A percentile compares a stretch with the other conserved stretches of the same genome.
Evolutionary conservation across 2,888 invertebrate species (phyloP).

Genomic region (Drosophila siamana): DNA sequence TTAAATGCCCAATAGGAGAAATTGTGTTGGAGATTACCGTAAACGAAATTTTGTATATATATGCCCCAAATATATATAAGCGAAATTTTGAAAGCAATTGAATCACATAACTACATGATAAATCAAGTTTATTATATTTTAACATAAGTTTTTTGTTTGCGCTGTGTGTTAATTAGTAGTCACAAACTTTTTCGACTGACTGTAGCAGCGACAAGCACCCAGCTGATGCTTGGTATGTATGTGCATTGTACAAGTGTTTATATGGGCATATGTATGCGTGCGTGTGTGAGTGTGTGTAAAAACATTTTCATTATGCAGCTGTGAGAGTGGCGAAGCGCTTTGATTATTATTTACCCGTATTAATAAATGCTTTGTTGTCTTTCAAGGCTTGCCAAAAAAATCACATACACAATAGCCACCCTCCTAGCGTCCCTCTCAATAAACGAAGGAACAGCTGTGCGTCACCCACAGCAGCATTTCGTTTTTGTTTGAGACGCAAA

Average conservation of each 20-base stretch:
- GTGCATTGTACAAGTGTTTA: slow-evolving; percentile 20
- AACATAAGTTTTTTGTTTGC: neutral
- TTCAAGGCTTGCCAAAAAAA: slow-evolving; percentile 61
- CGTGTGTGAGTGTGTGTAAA: slow-evolving; percentile 27
- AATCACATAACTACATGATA: no score
- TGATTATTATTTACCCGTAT: slow-evolving; percentile 65
- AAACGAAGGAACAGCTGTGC: slow-evolving; percentile 62
- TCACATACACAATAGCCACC: slow-evolving; percentile 14
- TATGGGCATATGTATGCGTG: slow-evolving; percentile 5
- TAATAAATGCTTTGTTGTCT: slow-evolving; percentile 67
- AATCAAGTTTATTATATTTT: no score
- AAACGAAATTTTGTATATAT: no score
- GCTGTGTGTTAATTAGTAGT: neutral
- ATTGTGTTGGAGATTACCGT: no score
- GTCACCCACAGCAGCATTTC: slow-evolving; percentile 50
- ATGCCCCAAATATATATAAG: no score
- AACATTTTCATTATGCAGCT: slow-evolving; percentile 46
- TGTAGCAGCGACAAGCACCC: slow-evolving; percentile 42
- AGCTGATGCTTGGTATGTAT: slow-evolving; percentile 47
- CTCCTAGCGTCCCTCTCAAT: slow-evolving; percentile 4
- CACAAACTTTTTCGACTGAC: slow-evolving; percentile 19
- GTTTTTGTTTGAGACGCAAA: slow-evolving; percentile 71
- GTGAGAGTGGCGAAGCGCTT: slow-evolving; percentile 39
- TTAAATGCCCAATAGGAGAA: no score
- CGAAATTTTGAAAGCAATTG: no score